Base-by-base conservation (phyloP, 2,797 vertebrate genomes). In the Chiroxiphia lanceolata region DNA sequence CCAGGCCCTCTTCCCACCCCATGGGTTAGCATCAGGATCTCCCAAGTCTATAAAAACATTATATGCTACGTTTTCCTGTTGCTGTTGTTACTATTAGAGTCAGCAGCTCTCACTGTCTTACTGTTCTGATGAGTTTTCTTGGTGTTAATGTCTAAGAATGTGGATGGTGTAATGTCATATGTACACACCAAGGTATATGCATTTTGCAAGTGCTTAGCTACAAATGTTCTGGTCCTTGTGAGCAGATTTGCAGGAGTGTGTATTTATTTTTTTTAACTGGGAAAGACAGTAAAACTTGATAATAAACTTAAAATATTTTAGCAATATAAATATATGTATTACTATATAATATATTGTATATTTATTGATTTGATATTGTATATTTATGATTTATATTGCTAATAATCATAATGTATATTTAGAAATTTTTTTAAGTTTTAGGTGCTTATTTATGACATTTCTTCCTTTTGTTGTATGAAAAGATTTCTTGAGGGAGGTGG, bases 31-130 rank as follows among this genome's bases (percentile, higher is more conserved):
- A 1, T 25, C 6, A 11, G 93, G 77, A 93, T 96, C 89, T 96
- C 89, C 93, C 83, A 90, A 90, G 92, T 87, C 95, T 96, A 15
- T 89, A 64, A 94, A 93, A 93, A 91, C n/a, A 84, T 84, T 64
- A 7, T 50, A 79, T 87, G 59, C 59, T 71, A 36, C 36, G 31
- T 93, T 93, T 60, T 91, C 45, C 18, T 27, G 0, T 87, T 75
- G 56, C 47, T 89, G 2, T 20, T 83, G 25, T 33, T 90, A 11
- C 47, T 82, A 22, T 42, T 95, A 83, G 76, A 89, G 72, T 96
- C 72, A 93, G 51, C 87, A 93, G 42, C 64, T 95, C 93, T 97
- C 60, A 48, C 25, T 3, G 4, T 91, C 80, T 94, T 93, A 86
- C 59, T 78, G 20, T 47, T 94, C 25, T 77, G 38, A 61, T 61